Conservation (phyloP, 2,888 invertebrate species). For the Rhagonycha fulva region DNA sequence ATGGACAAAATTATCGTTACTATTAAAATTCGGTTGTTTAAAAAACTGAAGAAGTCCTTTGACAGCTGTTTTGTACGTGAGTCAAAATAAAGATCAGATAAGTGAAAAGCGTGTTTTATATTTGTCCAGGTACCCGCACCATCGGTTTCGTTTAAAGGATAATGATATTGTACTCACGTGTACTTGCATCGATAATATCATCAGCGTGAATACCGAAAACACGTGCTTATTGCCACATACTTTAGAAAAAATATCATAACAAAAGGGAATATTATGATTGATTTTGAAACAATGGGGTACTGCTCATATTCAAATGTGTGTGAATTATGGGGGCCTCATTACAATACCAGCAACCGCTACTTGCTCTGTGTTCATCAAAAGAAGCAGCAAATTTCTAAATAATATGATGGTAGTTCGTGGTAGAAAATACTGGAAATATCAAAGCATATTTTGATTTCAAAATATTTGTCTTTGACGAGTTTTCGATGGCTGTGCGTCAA, state of each 20-base stretch:
- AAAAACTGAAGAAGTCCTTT: background rate
- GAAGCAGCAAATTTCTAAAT: background rate
- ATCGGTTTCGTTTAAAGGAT: slow-evolving; percentile 32
- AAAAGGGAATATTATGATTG: background rate
- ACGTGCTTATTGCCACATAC: slow-evolving; percentile 13
- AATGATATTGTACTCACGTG: slow-evolving; percentile 33
- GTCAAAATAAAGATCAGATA: slow-evolving; percentile 25
- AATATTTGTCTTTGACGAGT: too few species aligned
- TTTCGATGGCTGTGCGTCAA: too few species aligned
- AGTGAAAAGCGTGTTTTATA: slow-evolving; percentile 26
- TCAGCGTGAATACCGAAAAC: slow-evolving; percentile 12
- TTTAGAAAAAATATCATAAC: background rate
- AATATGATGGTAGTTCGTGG: background rate
- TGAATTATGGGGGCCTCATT: background rate
- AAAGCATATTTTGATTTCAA: too few species aligned
- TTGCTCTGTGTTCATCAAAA: background rate
- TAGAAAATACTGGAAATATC: too few species aligned
- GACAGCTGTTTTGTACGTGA: slow-evolving; percentile 26
- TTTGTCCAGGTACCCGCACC: slow-evolving; percentile 36
- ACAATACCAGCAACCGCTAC: background rate
- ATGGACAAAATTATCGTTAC: background rate
- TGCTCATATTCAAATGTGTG: slow-evolving; percentile 9
- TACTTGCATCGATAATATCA: slow-evolving; percentile 23
- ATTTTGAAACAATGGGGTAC: slow-evolving; percentile 5
- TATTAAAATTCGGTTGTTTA: background rate